Conservation (phyloP, 1,140 invertebrate species). For the Cataglyphis hispanica region DNA sequence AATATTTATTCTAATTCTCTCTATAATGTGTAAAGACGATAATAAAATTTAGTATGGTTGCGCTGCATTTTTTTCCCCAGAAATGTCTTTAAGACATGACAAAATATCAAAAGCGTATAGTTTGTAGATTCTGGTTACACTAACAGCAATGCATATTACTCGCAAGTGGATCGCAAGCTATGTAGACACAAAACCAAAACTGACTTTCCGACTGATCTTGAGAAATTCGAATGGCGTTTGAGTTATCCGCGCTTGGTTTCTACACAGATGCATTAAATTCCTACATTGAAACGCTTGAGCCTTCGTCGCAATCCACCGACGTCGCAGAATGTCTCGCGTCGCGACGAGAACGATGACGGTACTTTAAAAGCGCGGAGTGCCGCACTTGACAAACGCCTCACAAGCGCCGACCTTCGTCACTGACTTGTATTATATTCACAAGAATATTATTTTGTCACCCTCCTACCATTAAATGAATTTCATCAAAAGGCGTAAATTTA, state of each 20-base stretch:
- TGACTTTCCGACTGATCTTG: constrained; percentile 17
- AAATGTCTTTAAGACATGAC: background rate
- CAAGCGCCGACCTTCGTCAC: constrained; percentile 66
- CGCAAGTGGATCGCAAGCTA: constrained; percentile 18
- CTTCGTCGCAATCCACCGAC: constrained; percentile 54
- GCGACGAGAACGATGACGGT: constrained; percentile 62
- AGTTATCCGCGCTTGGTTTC: constrained; percentile 55
- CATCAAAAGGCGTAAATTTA: background rate
- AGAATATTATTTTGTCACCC: constrained; percentile 62
- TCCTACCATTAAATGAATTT: background rate
- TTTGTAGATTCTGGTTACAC: background rate
- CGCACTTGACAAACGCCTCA: constrained; percentile 75
- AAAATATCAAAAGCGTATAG: background rate
- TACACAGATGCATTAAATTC: constrained; percentile 76
- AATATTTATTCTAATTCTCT: background rate
- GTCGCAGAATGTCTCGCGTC: constrained; percentile 62
- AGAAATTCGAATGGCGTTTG: constrained; percentile 49
- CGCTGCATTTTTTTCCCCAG: background rate
- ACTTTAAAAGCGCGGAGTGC: constrained; percentile 78
- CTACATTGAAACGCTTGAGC: constrained; percentile 61
- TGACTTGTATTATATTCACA: constrained; percentile 58
- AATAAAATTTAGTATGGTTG: background rate
- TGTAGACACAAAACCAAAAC: constrained; percentile 32
- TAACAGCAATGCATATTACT: constrained; percentile 5
- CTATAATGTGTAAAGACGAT: background rate